Evolutionary conservation across 2,797 vertebrate species (phyloP).

Genomic region (Neomorphus geoffroyi): DNA sequence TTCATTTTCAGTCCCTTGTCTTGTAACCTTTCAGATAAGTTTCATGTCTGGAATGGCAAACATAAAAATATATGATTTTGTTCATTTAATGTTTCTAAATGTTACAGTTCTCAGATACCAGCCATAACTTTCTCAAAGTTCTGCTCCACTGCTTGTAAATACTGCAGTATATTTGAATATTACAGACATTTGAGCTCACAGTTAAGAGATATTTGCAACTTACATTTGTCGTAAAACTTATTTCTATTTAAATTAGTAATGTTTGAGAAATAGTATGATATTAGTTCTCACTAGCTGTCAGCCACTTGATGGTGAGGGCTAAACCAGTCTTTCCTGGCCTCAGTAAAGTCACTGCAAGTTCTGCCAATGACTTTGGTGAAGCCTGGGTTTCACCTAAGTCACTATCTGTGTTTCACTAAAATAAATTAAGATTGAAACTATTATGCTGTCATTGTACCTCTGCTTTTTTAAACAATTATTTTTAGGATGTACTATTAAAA

Average conservation of each 20-base stretch:
- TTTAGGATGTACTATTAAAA: not conserved
- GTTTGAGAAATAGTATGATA: not conserved
- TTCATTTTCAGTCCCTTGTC: slow-evolving; percentile 50
- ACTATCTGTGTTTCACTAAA: not conserved
- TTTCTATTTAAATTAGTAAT: not conserved
- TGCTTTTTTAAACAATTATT: not conserved
- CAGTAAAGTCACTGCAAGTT: not conserved
- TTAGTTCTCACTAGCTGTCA: not conserved
- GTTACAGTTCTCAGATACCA: not conserved
- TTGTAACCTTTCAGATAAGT: slow-evolving; percentile 50
- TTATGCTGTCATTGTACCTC: not conserved
- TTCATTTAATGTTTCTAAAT: slow-evolving; percentile 46
- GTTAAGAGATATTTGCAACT: not conserved
- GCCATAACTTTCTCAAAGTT: slow-evolving; percentile 12
- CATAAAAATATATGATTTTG: slow-evolving; percentile 48
- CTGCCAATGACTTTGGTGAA: not conserved
- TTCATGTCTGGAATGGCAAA: slow-evolving; percentile 39
- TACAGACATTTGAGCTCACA: not conserved
- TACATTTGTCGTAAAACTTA: not conserved
- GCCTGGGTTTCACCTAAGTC: not conserved
- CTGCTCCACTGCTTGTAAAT: not conserved
- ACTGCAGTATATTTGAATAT: not conserved
- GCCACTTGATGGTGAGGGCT: not conserved
- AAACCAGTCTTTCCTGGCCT: not conserved
- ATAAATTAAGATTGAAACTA: not conserved